Evolutionary conservation across 2,888 invertebrate species (phyloP).

Genomic region (Polyommatus iphigenia): DNA sequence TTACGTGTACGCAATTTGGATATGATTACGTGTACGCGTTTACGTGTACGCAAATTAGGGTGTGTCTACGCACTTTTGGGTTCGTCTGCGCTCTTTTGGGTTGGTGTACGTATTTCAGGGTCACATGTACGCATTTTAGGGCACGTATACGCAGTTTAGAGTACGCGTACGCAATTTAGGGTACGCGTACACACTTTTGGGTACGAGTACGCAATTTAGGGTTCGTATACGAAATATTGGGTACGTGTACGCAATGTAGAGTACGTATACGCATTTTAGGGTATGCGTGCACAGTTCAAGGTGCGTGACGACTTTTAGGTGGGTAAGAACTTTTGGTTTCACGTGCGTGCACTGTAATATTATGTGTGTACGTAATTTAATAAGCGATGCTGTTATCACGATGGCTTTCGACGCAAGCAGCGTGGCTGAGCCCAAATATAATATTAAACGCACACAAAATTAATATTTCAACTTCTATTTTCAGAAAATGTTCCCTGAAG

Average conservation of each 20-base stretch:
- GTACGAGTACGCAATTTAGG: neutral
- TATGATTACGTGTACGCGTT: neutral
- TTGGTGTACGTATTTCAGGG: neutral
- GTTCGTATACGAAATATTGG: neutral
- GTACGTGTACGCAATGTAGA: neutral
- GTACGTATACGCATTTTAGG: neutral
- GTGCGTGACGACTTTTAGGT: no score
- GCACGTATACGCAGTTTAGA: neutral
- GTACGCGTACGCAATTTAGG: neutral
- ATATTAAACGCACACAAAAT: no score
- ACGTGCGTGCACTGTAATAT: no score
- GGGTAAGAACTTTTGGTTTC: no score
- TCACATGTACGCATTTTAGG: neutral
- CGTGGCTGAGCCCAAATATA: no score
- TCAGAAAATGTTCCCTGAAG: constrained; percentile 75
- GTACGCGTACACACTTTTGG: neutral
- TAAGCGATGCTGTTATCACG: no score
- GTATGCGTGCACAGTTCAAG: neutral
- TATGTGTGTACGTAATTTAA: no score
- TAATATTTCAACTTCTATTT: neutral
- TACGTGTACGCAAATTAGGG: neutral
- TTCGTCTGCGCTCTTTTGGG: neutral
- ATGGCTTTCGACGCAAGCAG: no score
- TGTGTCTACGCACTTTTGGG: neutral
- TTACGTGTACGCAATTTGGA: neutral